Base-by-base conservation (phyloP, 1,140 invertebrate species). In the Drosophila nikananu region DNA sequence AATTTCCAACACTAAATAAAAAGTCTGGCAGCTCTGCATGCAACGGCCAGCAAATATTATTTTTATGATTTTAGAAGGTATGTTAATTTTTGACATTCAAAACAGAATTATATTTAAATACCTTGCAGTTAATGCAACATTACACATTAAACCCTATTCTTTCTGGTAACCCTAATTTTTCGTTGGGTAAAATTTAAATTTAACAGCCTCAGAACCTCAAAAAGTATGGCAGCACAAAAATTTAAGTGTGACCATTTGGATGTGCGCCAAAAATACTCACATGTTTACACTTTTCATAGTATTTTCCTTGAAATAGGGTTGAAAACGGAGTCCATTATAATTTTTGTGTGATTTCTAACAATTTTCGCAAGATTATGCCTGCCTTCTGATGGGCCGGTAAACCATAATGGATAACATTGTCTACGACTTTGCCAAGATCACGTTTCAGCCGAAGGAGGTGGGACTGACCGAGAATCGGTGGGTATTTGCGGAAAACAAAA, bases 321-420 rank as follows among this genome's bases (percentile, higher is more conserved):
- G 8, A 5, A 49, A 5, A 27, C 23, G 15, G 46, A 25, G 48
- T 23, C 44, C 44, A 49, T 49, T 49, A 25, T 23, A 25, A n/a
- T 25, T 49, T 27, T 49, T 49, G 23, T 17, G 48, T 27, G 23
- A 25, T 27, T 25, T 27, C 23, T 2, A 49, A 49, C 37, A 51
- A 51, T 30, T 52, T 52, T 30, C 3, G 6, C 5, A 52, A 30
- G 10, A 19, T 52, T 30, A 30, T 52, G 49, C 49, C 49, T 19
- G 49, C 49, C 49, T 30, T 19, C 49, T 52, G 25, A 51, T 51
- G 59, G 19, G 42, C 10, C 77, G 59, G 60, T 42, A 58, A 62
- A 64, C 19, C 21, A 80, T 62, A 84, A 87, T 87, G 83, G 86
- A 87, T 52, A 87, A 87, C 52, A 87, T 87, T 61, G 77, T 87